Evolutionary conservation across 2,797 vertebrate genomes (phyloP).

Genomic region (Hipposideros larvatus): DNA sequence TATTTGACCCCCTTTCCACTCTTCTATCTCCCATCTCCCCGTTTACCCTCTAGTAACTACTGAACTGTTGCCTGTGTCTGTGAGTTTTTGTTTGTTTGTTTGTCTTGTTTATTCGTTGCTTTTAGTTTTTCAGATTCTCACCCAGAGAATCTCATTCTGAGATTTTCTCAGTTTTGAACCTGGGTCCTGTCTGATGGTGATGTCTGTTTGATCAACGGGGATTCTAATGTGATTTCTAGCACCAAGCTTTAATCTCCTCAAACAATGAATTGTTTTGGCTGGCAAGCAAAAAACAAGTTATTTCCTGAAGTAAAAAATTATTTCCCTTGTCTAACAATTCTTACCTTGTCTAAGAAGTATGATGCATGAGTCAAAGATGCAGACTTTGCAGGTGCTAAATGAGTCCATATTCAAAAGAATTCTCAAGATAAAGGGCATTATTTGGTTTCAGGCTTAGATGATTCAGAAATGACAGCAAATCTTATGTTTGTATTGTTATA

Average conservation of each 20-base stretch:
- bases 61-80: too few relatives aligned
- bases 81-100: too few relatives aligned
- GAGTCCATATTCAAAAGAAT: constrained; percentile 72
- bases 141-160: not conserved
- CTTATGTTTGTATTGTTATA: constrained; percentile 68
- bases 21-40: too few relatives aligned
- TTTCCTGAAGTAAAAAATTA: not conserved
- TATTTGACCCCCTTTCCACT: too few relatives aligned
- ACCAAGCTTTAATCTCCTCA: not conserved
- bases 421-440: constrained; percentile 79
- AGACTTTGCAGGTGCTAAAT: constrained; percentile 66
- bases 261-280: not conserved
- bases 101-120: too few relatives aligned
- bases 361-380: not conserved
- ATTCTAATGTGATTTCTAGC: not conserved
- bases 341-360: not conserved
- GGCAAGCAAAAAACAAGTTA: not conserved
- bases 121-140: too few relatives aligned
- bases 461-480: constrained; percentile 86
- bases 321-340: not conserved
- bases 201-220: not conserved
- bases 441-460: constrained; percentile 76
- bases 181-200: not conserved
- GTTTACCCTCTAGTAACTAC: too few relatives aligned
- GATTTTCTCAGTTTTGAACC: not conserved